phyloP scores from a whole-genome alignment of 2,797 vertebrate genomes.

The Typhlichthys eigenmanni region DNA sequence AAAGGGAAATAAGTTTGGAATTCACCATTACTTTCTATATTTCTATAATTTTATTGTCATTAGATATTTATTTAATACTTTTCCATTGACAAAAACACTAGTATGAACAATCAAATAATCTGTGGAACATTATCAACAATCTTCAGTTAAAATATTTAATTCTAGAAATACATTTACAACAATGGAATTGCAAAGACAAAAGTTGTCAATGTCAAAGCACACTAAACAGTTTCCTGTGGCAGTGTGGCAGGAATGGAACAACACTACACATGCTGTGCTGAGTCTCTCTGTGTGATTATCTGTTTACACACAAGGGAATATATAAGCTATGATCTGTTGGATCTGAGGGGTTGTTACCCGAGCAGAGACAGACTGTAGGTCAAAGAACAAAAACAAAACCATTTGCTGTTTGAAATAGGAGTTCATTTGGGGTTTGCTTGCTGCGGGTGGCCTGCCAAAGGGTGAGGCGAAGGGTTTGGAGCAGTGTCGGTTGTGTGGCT shows the following conservation, averaged over 20 bases:
- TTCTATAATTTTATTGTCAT: too few relatives aligned
- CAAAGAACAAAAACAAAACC: conserved; percentile 45
- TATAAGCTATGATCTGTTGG: conserved; percentile 19
- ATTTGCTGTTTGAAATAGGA: conserved; percentile 29
- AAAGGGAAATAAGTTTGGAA: too few relatives aligned
- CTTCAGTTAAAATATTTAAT: conserved; percentile 16
- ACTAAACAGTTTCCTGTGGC: conserved; percentile 31
- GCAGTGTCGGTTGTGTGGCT: conserved; percentile 10
- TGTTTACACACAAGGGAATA: conserved; percentile 37
- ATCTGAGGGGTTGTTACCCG: conserved; percentile 31
- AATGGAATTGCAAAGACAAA: conserved; percentile 24
- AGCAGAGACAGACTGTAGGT: conserved; percentile 34
- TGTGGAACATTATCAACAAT: conserved; percentile 5
- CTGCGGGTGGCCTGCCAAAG: conserved; percentile 22
- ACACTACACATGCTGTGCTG: conserved; percentile 24
- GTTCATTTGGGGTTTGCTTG: conserved; percentile 63
- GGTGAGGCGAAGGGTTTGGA: conserved; percentile 27
- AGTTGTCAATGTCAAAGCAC: conserved; percentile 46
- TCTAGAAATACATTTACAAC: conserved; percentile 8
- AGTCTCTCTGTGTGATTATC: conserved; percentile 34
- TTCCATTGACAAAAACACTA: too few relatives aligned
- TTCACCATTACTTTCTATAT: too few relatives aligned
- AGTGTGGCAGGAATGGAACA: conserved; percentile 29
- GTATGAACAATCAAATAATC: background rate
- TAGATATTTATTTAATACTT: too few relatives aligned